Base-by-base conservation (phyloP, 2,113 vertebrate species). In the Cryptotis parvus region DNA sequence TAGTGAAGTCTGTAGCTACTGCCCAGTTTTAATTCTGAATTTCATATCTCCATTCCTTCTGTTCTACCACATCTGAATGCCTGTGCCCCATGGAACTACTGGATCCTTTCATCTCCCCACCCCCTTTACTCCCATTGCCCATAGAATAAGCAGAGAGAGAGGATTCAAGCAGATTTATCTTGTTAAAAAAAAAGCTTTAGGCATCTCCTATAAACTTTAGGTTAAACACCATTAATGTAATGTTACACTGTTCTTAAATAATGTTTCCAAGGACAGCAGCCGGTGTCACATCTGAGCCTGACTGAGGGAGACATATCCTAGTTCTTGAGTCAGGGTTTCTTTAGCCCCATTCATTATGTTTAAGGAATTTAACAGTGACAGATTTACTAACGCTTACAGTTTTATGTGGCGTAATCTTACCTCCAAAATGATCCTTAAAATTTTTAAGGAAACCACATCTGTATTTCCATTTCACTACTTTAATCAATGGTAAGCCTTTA, bases 401-500 rank as follows among this genome's bases (percentile, higher is more conserved):
- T 69, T 76, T 20, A 9, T 6, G 7, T 33, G 15, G 31, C 31
- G 26, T 12, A 61, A 77, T 66, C 65, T 72, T 76, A 26, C 33
- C 73, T 72, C 45, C 52, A 55, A 73, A 91, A 75, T 26, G 4
- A 76, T 37, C 78, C n/a, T 88, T 6, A 0, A 87, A 94, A 14
- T 29, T 66, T 29, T 89, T 43, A 76, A 0, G n/a, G 11, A 69
- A 82, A 12, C 0, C 1, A 87, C 58, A 29, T n/a, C n/a, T 33
- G 22, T 29, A 37, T 87, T 94, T 86, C 22, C 58, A n/a, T 43
- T 45, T 85, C 58, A 89, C 83, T 35, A 94, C 70, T 5, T 26
- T 6, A 93, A 52, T 5, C 39, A 26, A 45, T 45, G 79, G 31
- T 49, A 49, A 49, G 35, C 68, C 90, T 92, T 35, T 68, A 49